Evolutionary conservation across 1,140 invertebrate genomes (phyloP).

Genomic region (Brachionus rubens): DNA sequence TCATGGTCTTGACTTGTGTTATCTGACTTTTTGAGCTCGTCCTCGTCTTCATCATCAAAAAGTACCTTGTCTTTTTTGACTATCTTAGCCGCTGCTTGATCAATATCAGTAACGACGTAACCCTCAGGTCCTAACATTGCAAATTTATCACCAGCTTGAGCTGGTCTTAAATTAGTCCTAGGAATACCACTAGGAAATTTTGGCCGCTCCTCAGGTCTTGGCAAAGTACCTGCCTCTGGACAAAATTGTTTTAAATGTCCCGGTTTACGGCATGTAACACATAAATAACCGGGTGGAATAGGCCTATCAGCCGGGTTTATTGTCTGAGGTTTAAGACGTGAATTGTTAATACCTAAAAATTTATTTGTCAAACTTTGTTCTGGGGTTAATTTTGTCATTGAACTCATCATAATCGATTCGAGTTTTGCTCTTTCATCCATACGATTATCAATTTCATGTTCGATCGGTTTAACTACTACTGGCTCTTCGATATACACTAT

Average conservation of each 20-base stretch:
- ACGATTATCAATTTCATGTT: not conserved
- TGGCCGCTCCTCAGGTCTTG: not conserved
- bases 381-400: slow-evolving; percentile 7
- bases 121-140: slow-evolving; percentile 39
- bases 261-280: slow-evolving; percentile 7
- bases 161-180: slow-evolving; percentile 26
- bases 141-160: slow-evolving; percentile 36
- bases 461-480: not conserved
- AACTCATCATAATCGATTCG: slow-evolving; percentile 21
- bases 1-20: not conserved
- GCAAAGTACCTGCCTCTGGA: slow-evolving; percentile 15
- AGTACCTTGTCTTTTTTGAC: slow-evolving; percentile 43
- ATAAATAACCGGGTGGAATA: slow-evolving; percentile 1
- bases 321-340: not conserved
- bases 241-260: slow-evolving; percentile 37
- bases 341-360: not conserved
- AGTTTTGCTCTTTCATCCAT: slow-evolving; percentile 38
- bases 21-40: not conserved
- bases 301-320: slow-evolving; percentile 11
- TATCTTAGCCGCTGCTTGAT: not conserved
- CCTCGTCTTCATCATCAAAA: slow-evolving; percentile 43
- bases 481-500: slow-evolving; percentile 12
- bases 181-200: slow-evolving; percentile 40
- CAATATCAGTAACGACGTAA: slow-evolving; percentile 32
- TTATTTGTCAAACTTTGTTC: slow-evolving; percentile 6